Evolutionary conservation across 2,888 invertebrate species (phyloP).

Genomic region (Himalopsyche kuldschensis): DNA sequence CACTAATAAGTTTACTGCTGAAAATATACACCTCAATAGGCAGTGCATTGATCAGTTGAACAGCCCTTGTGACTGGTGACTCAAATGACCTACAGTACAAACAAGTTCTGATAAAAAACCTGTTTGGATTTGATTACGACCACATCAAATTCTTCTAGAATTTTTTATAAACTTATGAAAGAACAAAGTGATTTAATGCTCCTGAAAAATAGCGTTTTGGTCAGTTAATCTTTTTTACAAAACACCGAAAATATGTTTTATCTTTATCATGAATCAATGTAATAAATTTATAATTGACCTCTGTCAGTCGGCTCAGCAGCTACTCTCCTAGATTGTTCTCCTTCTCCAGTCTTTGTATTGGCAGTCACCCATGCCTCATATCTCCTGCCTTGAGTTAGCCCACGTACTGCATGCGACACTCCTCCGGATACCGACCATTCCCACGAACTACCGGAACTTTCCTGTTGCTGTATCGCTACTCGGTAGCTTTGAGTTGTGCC

Average conservation of each 20-base stretch:
- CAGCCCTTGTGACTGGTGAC: too few relatives aligned
- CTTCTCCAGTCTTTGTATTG: conserved; percentile 63
- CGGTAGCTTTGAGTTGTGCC: conserved; percentile 29
- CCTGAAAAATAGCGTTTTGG: neutral
- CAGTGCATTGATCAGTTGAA: too few relatives aligned
- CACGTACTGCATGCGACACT: conserved; percentile 56
- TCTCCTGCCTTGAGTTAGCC: conserved; percentile 57
- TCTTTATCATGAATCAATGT: neutral
- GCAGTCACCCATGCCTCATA: conserved; percentile 68
- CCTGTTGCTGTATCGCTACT: neutral
- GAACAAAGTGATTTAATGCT: too few relatives aligned
- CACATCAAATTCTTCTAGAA: too few relatives aligned
- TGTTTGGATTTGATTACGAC: too few relatives aligned
- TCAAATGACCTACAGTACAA: too few relatives aligned
- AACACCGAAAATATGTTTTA: too few relatives aligned
- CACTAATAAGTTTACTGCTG: too few relatives aligned
- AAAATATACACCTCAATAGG: too few relatives aligned
- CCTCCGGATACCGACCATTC: conserved; percentile 48
- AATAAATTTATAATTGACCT: conserved; percentile 46
- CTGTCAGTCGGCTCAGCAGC: conserved; percentile 55
- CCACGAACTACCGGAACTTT: neutral
- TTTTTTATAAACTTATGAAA: too few relatives aligned
- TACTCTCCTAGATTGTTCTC: conserved; percentile 51
- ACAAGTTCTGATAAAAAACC: too few relatives aligned
- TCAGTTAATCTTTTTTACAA: too few relatives aligned